Conservation (phyloP, 1,140 invertebrate genomes). For the Harpegnathos saltator region DNA sequence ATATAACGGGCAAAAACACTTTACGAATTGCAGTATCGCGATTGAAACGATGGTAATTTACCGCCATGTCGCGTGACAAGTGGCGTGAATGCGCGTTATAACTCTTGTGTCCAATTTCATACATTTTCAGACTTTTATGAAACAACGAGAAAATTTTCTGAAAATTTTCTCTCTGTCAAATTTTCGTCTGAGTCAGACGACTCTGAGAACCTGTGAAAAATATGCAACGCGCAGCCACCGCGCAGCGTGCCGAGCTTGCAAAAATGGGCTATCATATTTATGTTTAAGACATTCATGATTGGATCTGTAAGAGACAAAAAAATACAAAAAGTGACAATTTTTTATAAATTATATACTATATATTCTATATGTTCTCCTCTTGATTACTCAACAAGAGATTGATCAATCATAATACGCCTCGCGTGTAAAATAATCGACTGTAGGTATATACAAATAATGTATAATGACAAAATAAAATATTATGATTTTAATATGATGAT, state of each 20-base stretch:
- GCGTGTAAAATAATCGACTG: no score
- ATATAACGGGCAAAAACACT: conserved; percentile 45
- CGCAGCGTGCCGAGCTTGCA: not conserved
- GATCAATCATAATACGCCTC: not conserved
- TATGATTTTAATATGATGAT: not conserved
- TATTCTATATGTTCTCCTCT: no score
- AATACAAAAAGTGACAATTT: not conserved
- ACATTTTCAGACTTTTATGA: not conserved
- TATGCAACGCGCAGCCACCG: no score
- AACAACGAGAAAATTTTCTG: conserved; percentile 1
- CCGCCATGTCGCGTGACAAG: not conserved
- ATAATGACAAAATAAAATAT: not conserved
- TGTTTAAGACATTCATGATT: not conserved
- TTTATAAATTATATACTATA: not conserved
- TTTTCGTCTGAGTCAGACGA: no score
- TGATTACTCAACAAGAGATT: no score
- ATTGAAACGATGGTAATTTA: conserved; percentile 12
- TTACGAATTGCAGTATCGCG: conserved; percentile 25
- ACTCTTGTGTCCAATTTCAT: conserved; percentile 17
- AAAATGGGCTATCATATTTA: not conserved
- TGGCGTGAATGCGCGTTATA: not conserved
- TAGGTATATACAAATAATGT: not conserved
- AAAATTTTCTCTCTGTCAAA: no score
- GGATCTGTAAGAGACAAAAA: not conserved
- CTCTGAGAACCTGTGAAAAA: not conserved